Percentiles rank a stretch among this genome's conserved stretches.
These are phyloP conservation scores for Lepilemur septentrionalis DNA, from an alignment of 2,797 vertebrate genomes.

Conservation along the genomic window DNA sequence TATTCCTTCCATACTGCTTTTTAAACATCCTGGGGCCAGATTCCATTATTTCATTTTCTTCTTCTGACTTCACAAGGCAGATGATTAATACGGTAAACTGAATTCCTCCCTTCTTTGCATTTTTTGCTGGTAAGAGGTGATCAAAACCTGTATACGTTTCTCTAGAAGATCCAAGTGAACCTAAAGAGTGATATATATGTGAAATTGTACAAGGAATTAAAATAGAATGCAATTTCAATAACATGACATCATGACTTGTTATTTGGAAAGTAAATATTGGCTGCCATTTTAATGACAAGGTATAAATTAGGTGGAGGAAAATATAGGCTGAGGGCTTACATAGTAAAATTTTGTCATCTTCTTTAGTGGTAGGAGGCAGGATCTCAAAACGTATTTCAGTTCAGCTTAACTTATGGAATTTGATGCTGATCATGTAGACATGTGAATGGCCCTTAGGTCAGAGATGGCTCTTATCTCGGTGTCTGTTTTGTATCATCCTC, in stretches of 20 bases:
- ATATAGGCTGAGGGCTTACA: background rate
- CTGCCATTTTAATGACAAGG: background rate
- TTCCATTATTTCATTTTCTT: slow-evolving; percentile 25
- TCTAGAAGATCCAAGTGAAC: background rate
- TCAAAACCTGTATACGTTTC: background rate
- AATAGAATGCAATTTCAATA: background rate
- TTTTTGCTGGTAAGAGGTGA: background rate
- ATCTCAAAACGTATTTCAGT: background rate
- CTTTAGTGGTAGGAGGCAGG: background rate
- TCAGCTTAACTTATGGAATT: background rate
- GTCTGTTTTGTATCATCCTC: slow-evolving; percentile 18
- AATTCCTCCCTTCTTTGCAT: background rate
- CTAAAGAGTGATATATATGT: background rate
- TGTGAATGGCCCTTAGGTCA: background rate
- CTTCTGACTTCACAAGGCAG: slow-evolving; percentile 6
- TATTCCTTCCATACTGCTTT: background rate
- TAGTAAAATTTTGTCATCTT: background rate
- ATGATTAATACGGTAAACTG: background rate
- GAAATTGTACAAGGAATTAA: background rate
- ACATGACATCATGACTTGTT: background rate
- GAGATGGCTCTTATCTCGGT: slow-evolving; percentile 41
- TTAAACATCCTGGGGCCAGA: background rate
- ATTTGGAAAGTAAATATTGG: background rate
- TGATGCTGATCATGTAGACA: background rate
- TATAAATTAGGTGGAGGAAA: background rate